Percentiles rank a stretch among this genome's conserved stretches.
Evolutionary conservation across 2,113 vertebrate genomes (phyloP).

Genomic region (Dicentrarchus labrax): DNA sequence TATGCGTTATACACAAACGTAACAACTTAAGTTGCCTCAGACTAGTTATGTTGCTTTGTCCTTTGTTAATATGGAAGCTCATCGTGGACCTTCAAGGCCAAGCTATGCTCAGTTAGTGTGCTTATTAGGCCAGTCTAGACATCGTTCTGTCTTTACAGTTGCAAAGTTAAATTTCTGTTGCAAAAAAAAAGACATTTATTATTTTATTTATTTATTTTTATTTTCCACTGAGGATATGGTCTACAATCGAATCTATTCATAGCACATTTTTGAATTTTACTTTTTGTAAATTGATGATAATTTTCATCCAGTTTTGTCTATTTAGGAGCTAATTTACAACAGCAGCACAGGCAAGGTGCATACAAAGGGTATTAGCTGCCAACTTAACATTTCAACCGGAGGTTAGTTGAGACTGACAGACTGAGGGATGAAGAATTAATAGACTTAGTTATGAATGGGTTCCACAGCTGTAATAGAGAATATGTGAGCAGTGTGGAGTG

Average conservation of each 20-base stretch:
- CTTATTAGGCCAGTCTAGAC: neutral
- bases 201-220: too few species aligned
- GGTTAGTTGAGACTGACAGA: neutral
- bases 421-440: neutral
- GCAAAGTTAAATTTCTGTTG: neutral
- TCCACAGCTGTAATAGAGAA: neutral
- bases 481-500: too few species aligned
- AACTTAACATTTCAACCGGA: neutral
- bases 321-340: neutral
- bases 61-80: constrained; percentile 88
- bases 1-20: neutral
- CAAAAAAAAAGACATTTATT: neutral
- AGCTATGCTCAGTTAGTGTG: constrained; percentile 69
- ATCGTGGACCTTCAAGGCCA: constrained; percentile 94
- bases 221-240: neutral
- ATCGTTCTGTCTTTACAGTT: neutral
- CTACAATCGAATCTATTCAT: neutral
- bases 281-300: too few species aligned
- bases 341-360: neutral
- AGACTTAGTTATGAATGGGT: neutral
- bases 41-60: neutral
- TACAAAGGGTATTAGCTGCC: too few species aligned
- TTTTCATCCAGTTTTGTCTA: neutral
- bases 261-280: too few species aligned
- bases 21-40: neutral